A percentile compares a stretch with the other conserved stretches of the same genome.
phyloP scores from a whole-genome alignment of 2,797 vertebrate genomes.

The Protosalanx chinensis region DNA sequence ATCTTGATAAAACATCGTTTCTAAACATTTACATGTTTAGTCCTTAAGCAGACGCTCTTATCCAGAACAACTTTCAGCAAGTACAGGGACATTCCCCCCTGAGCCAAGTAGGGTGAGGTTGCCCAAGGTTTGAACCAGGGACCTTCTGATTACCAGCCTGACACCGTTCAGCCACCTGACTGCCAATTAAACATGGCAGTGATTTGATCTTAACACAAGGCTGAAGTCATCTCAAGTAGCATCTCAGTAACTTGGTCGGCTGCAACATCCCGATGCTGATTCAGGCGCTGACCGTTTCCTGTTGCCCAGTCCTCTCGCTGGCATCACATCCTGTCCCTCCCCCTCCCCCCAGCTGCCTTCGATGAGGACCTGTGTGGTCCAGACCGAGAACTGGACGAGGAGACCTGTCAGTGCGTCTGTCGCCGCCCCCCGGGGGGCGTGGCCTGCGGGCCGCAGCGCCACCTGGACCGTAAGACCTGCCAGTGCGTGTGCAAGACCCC shows the following conservation, averaged over 20 bases:
- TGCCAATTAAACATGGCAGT: too few relatives aligned
- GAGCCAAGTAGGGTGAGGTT: too few relatives aligned
- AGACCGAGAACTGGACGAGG: constrained; percentile 87
- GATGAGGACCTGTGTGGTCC: constrained; percentile 82
- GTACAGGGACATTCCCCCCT: too few relatives aligned
- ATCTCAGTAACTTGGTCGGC: background rate
- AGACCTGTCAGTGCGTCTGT: constrained; percentile 91
- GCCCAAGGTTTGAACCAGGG: too few relatives aligned
- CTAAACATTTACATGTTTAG: too few relatives aligned
- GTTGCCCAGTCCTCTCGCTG: background rate
- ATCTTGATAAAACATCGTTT: background rate
- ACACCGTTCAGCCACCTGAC: too few relatives aligned
- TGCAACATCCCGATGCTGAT: background rate
- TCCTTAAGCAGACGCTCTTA: too few relatives aligned
- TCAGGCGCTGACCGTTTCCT: too few relatives aligned
- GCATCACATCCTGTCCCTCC: background rate
- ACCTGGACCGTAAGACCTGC: constrained; percentile 83
- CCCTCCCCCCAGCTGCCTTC: constrained; percentile 63
- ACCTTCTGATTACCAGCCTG: too few relatives aligned
- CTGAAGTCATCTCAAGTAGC: background rate
- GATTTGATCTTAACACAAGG: background rate
- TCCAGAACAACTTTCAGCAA: too few relatives aligned
- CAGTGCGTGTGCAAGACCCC: constrained; percentile 82
- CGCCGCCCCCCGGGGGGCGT: constrained; percentile 64
- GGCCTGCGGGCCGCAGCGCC: constrained; percentile 81